These are phyloP conservation scores for Chaetodon auriga DNA, from an alignment of 2,113 vertebrate species.

Conservation along the genomic window DNA sequence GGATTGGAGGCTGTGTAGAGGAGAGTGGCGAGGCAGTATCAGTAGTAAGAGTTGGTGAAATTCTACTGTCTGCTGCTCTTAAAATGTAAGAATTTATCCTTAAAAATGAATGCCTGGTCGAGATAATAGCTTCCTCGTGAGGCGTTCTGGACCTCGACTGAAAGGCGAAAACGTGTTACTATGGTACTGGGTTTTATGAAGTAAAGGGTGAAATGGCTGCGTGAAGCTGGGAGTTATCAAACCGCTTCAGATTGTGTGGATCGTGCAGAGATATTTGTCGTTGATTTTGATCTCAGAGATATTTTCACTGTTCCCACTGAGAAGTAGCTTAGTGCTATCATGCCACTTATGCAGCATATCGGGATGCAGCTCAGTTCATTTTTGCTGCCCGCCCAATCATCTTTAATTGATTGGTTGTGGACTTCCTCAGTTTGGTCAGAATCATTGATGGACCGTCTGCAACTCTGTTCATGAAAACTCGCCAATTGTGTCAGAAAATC, in stretches of 20 bases:
- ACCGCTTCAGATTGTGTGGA: background rate
- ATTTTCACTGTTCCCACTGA: background rate
- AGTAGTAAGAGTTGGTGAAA: constrained; percentile 27
- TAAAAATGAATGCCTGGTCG: constrained; percentile 11
- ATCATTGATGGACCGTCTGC: background rate
- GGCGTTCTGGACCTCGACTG: background rate
- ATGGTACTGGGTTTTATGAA: background rate
- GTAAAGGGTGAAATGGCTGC: background rate
- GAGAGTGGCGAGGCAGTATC: constrained; percentile 14
- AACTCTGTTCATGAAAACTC: background rate
- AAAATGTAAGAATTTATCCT: constrained; percentile 21
- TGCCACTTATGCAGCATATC: background rate
- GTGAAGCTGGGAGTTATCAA: constrained; percentile 8
- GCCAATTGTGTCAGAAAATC: background rate
- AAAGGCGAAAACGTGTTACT: background rate
- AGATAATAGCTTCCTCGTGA: constrained; percentile 1
- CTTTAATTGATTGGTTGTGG: background rate
- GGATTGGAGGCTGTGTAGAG: constrained; percentile 47
- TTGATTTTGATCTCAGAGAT: constrained; percentile 25
- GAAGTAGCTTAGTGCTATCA: background rate
- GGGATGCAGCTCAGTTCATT: background rate
- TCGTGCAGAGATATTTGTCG: constrained; percentile 9
- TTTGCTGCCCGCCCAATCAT: background rate
- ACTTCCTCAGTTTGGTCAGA: constrained; percentile 17
- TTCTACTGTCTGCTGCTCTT: constrained; percentile 35